Evolutionary conservation across 1,140 invertebrate genomes (phyloP).

Genomic region (Trialeurodes vaporariorum): DNA sequence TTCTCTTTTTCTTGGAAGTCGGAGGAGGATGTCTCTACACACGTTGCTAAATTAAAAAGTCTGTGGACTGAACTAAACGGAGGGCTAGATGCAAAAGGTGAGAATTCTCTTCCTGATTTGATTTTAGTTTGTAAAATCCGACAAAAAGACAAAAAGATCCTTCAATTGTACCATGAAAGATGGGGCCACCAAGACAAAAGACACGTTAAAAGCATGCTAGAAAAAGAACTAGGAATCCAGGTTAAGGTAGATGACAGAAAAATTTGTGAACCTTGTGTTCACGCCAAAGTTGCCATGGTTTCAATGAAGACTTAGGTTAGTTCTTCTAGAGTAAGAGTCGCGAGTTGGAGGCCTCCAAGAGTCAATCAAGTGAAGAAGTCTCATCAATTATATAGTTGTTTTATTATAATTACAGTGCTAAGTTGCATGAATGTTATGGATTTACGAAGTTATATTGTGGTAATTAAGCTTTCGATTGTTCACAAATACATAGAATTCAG

Average conservation of each 20-base stretch:
- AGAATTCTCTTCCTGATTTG: conserved; percentile 21
- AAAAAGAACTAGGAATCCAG: conserved; percentile 22
- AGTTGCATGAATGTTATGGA: too few relatives aligned
- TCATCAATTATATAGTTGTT: too few relatives aligned
- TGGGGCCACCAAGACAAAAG: conserved; percentile 28
- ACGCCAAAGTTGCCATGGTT: too few relatives aligned
- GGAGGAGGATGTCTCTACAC: conserved; percentile 28
- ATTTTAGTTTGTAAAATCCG: conserved; percentile 26
- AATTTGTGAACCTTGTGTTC: conserved; percentile 28
- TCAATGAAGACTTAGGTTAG: too few relatives aligned
- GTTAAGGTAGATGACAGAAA: conserved; percentile 20
- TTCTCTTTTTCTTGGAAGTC: conserved; percentile 27
- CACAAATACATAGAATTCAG: too few relatives aligned
- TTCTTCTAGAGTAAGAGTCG: too few relatives aligned
- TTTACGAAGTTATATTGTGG: too few relatives aligned
- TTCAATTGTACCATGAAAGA: conserved; percentile 27
- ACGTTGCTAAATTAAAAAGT: conserved; percentile 28
- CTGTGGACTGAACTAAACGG: conserved; percentile 30
- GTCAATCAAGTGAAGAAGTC: too few relatives aligned
- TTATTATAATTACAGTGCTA: too few relatives aligned
- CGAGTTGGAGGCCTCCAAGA: too few relatives aligned
- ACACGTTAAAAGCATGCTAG: conserved; percentile 22
- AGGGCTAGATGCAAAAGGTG: conserved; percentile 22
- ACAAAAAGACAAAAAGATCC: too few relatives aligned
- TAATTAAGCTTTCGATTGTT: too few relatives aligned